phyloP scores from a whole-genome alignment of 2,888 invertebrate species.

The Diarsia rubi region DNA sequence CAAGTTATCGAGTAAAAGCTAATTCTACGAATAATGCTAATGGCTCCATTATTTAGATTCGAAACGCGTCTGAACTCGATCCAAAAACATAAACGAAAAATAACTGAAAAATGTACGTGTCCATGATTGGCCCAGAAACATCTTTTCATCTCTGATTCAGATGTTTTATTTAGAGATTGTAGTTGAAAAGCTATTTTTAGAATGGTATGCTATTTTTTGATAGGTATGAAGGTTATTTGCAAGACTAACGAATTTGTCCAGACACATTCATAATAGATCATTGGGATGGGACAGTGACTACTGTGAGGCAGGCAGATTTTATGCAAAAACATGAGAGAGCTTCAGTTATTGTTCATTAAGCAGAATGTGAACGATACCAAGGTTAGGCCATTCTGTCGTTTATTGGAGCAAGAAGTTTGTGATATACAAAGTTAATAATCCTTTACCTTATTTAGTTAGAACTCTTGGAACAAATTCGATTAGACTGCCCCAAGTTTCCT shows the following conservation, averaged over 20 bases:
- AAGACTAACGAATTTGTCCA: neutral
- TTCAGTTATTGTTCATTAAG: too few relatives aligned
- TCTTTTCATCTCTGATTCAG: neutral
- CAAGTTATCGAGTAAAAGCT: constrained; percentile 40
- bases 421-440: constrained; percentile 9
- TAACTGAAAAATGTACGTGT: constrained; percentile 1
- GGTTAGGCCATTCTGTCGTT: neutral
- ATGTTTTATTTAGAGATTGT: neutral
- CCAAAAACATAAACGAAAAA: constrained; percentile 16
- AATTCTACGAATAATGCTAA: constrained; percentile 40
- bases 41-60: constrained; percentile 45
- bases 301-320: too few relatives aligned
- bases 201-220: too few relatives aligned
- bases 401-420: constrained; percentile 12
- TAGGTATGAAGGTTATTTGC: neutral
- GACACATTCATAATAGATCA: neutral
- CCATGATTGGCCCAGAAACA: constrained; percentile 2
- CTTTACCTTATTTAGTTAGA: constrained; percentile 11
- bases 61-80: constrained; percentile 34
- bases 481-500: constrained; percentile 19
- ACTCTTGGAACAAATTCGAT: constrained; percentile 21
- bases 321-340: too few relatives aligned
- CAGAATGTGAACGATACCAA: too few relatives aligned
- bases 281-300: neutral
- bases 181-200: neutral